A percentile compares a stretch with the other conserved stretches of the same genome.
Evolutionary conservation across 2,113 vertebrate species (phyloP).

Genomic region (Trogon melanurus): DNA sequence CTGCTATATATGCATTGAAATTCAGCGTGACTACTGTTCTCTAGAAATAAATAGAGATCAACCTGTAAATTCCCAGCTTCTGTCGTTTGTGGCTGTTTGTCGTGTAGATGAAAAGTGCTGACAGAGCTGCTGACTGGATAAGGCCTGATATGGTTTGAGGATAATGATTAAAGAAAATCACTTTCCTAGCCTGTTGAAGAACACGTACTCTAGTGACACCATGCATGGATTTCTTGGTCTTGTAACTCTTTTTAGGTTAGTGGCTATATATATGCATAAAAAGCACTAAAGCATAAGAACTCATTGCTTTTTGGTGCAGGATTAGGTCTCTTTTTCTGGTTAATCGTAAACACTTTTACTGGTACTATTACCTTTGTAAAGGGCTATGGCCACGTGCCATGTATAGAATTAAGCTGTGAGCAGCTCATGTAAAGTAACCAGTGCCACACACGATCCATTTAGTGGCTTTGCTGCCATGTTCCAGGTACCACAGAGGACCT

Average conservation of each 20-base stretch:
- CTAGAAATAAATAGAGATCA: background rate
- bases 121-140: background rate
- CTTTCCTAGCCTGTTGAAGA: background rate
- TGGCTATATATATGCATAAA: background rate
- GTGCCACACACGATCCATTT: background rate
- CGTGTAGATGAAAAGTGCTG: background rate
- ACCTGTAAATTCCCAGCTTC: background rate
- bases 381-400: background rate
- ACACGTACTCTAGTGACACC: background rate
- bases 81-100: background rate
- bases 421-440: background rate
- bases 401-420: background rate
- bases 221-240: background rate
- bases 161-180: background rate
- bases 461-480: rapidly evolving
- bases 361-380: background rate
- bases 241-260: background rate
- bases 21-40: background rate
- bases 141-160: background rate
- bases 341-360: background rate
- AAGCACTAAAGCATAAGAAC: background rate
- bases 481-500: background rate
- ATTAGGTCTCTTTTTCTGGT: background rate
- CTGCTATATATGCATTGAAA: background rate
- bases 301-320: too few species aligned